These are phyloP conservation scores for Montipora sp. DNA, from an alignment of 64 coral and sea anemone species.

Conservation along the genomic window DNA sequence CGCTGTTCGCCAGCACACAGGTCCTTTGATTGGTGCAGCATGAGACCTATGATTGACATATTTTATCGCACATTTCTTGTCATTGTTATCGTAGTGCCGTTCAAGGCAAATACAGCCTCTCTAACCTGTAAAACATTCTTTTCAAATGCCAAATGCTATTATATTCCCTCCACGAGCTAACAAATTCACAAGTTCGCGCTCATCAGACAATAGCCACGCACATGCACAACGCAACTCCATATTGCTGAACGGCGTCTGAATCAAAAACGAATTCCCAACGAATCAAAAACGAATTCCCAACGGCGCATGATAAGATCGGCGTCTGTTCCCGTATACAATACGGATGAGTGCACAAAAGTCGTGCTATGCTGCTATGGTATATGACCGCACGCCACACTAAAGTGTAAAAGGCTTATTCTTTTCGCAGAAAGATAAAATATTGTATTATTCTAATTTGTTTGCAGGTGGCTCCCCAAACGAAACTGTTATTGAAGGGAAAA, in stretches of 20 bases:
- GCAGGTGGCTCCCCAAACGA: background rate
- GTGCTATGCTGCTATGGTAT: no score
- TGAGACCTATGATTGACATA: background rate
- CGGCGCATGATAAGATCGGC: no score
- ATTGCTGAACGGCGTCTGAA: no score
- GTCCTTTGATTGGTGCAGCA: background rate
- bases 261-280: no score
- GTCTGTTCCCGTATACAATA: no score
- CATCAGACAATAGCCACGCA: no score
- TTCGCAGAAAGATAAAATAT: conserved; percentile 11
- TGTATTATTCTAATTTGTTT: conserved; percentile 22
- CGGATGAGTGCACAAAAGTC: no score
- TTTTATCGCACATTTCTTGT: background rate
- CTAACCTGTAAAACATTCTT: background rate
- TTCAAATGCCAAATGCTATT: background rate
- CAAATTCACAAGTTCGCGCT: no score
- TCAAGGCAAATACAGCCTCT: background rate
- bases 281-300: no score
- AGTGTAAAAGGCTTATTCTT: conserved; percentile 24
- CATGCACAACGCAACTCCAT: no score
- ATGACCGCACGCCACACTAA: background rate
- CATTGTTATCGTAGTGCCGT: background rate
- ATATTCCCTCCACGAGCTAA: no score
- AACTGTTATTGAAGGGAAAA: conserved; percentile 7
- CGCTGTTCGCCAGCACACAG: no score